Percentiles rank a stretch among this genome's conserved stretches.
These are phyloP conservation scores for Morbakka virulenta DNA, from an alignment of 30 jellyfish, hydroid and myxozoan genomes.

Conservation along the genomic window DNA sequence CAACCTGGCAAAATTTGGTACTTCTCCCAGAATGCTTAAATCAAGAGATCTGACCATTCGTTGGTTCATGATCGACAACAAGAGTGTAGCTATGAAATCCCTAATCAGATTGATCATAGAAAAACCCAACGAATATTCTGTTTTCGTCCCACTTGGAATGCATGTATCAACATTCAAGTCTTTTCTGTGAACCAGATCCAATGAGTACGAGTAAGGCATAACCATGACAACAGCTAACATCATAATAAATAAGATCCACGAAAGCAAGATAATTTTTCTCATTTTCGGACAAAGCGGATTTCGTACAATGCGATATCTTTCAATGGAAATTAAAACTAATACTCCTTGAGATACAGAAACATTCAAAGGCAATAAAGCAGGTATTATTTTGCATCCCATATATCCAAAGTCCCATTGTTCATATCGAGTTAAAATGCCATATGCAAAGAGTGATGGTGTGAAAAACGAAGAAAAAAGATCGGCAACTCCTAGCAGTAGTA, in stretches of 20 bases:
- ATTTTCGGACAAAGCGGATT: constrained; percentile 8
- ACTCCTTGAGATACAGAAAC: constrained; percentile 49
- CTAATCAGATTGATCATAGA: constrained; percentile 28
- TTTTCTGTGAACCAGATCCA: constrained; percentile 14
- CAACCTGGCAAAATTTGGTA: constrained; percentile 9
- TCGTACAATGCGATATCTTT: constrained; percentile 23
- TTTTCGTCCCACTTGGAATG: constrained; percentile 7
- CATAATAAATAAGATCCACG: neutral
- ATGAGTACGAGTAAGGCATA: constrained; percentile 31
- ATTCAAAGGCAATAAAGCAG: constrained; percentile 35
- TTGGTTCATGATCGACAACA: constrained; percentile 4
- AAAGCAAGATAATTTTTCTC: neutral
- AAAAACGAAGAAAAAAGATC: constrained; percentile 26
- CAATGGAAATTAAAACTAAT: constrained; percentile 39
- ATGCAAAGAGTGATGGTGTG: constrained; percentile 22
- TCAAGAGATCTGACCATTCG: neutral
- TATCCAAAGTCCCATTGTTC: constrained; percentile 29
- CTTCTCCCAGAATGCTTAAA: neutral
- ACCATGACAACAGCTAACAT: neutral
- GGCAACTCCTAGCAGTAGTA: constrained; percentile 33
- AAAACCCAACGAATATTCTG: constrained; percentile 11
- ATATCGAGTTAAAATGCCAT: constrained; percentile 27
- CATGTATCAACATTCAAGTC: constrained; percentile 21
- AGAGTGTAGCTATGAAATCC: constrained; percentile 17
- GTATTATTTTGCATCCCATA: constrained; percentile 34